Evolutionary conservation across 2,797 vertebrate species (phyloP), one percentile per base, ranked within the genome.

Genomic region (Myotis planiceps): DNA sequence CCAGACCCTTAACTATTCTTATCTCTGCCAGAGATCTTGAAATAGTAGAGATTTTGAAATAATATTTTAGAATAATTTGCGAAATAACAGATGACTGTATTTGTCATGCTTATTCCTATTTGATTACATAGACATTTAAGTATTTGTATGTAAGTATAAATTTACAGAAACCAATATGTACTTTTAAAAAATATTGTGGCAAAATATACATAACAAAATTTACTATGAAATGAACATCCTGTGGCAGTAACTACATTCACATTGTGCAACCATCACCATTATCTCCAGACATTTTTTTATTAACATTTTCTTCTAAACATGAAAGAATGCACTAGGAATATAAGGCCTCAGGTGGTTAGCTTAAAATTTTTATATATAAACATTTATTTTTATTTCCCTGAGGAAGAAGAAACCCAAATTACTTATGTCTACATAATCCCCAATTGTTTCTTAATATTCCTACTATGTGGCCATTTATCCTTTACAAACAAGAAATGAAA

Each of bases 231-330:
- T 29, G 9, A 34, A n/a, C 13, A 34, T 58, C 42, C 29, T 69
- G 37, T 65, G 32, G 0, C 23, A 85, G 53, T 53, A 65, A 42
- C 5, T 58, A 45, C 37, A 82, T 42, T 60, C 32, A 37, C 3
- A 19, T 53, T 76, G 2, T 65, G 2, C 1, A 65, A n/a, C 19
- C 16, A 53, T 51, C 51, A 45, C 15, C 39, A 55, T 23, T 75
- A 47, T 71, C 29, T 92, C 15, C 10, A 81, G 15, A 87, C 42
- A 72, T 45, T 39, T 39, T 53, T 51, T 58, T 7, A 65, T 80
- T 47, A 94, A 39, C 34, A 94, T 72, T 4, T 85, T 15, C 58
- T 92, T 89, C 87, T 75, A 55, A 90, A 88, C 4, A 58, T 79
- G 19, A 86, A 76, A 69, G 39, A 55, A 19, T 42, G 4, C 69